phyloP scores from a whole-genome alignment of 1,140 invertebrate genomes.

The Trichoplusia ni region DNA sequence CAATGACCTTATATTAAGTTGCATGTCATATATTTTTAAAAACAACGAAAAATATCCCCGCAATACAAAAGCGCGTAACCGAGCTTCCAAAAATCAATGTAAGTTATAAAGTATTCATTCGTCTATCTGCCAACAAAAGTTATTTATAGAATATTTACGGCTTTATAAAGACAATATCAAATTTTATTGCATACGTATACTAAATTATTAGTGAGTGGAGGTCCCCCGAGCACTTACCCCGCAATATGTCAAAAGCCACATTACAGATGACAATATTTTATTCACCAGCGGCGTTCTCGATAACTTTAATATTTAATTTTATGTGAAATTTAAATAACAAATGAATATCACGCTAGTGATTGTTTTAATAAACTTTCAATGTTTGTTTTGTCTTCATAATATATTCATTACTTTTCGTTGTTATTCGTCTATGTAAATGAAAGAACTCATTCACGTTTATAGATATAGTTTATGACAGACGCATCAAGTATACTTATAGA shows the following conservation, averaged over 20 bases:
- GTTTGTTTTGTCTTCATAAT: conserved; percentile 6
- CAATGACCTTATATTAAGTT: no score
- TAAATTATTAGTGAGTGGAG: conserved; percentile 24
- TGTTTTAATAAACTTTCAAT: conserved; percentile 19
- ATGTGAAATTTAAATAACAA: conserved; percentile 13
- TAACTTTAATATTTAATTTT: conserved; percentile 12
- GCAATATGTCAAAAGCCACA: conserved; percentile 17
- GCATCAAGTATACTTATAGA: no score
- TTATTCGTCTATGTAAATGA: neutral
- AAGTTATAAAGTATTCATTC: neutral
- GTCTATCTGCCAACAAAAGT: conserved; percentile 13
- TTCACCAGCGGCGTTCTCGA: neutral
- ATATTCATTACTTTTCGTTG: neutral
- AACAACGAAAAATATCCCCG: no score
- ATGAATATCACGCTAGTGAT: neutral
- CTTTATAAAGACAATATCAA: conserved; percentile 22
- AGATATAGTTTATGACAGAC: no score
- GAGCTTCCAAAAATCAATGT: conserved; percentile 11
- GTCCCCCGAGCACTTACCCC: neutral
- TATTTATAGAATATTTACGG: conserved; percentile 14
- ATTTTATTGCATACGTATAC: conserved; percentile 10
- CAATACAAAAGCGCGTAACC: no score
- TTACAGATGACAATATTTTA: conserved; percentile 4
- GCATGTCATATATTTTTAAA: no score
- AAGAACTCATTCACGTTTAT: no score